Evolutionary conservation across 2,888 invertebrate genomes (phyloP).

Genomic region (Drosophila fungiperda): DNA sequence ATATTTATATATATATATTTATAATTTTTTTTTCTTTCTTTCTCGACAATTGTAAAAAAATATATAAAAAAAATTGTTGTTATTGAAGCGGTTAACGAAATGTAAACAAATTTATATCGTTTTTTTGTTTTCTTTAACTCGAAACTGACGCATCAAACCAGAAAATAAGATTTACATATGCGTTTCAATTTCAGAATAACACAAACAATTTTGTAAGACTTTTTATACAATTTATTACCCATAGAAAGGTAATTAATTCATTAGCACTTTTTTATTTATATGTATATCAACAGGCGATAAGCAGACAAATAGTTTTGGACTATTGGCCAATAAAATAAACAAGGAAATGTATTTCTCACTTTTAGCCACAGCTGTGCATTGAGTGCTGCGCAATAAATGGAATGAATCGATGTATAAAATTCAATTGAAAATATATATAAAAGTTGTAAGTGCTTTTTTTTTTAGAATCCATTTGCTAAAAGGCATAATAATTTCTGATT

Average conservation of each 20-base stretch:
- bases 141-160: conserved; percentile 36
- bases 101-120: conserved; percentile 57
- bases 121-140: conserved; percentile 12
- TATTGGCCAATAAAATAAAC: conserved; percentile 43
- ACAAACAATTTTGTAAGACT: conserved; percentile 17
- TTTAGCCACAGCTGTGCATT: conserved; percentile 32
- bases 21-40: conserved; percentile 10
- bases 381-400: conserved; percentile 20
- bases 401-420: background rate
- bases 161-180: background rate
- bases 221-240: conserved; percentile 43
- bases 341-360: conserved; percentile 31
- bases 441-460: background rate
- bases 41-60: conserved; percentile 76
- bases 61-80: conserved; percentile 63
- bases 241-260: conserved; percentile 75
- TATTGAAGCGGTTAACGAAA: conserved; percentile 33
- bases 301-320: conserved; percentile 25
- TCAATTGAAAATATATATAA: conserved; percentile 7
- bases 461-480: background rate
- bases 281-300: conserved; percentile 15
- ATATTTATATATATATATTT: background rate
- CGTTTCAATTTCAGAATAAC: conserved; percentile 6
- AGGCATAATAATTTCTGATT: conserved; percentile 15
- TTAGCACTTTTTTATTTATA: conserved; percentile 48